Base-by-base conservation (phyloP, 35 echinoderm and acorn worm genomes). In the Apostichopus japonicus region DNA sequence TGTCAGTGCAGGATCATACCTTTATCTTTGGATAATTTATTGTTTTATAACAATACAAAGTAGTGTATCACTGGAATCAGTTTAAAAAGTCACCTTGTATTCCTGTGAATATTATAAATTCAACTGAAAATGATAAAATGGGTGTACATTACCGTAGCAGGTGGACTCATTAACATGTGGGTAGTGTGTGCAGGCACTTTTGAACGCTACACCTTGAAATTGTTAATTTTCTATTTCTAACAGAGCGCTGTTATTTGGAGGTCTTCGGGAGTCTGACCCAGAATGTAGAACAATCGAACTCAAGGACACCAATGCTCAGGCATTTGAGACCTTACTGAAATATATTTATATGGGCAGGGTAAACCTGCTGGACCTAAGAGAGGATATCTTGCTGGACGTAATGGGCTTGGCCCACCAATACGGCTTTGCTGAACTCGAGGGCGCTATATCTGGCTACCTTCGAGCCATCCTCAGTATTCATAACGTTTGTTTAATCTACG, bases 401-500 rank as follows among this genome's bases (percentile, higher is more conserved):
- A 84, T 99, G 23, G 97, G 97, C 25, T 79, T 99, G 75, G 97
- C 97, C 88, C 97, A 99, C 84, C 97, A 93, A 65, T 99, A 99
- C 72, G 97, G 97, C 56, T 98, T 99, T 77, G 86, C 71, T 15
- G 97, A 99, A 73, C 67, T 99, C n/a, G 97, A 99, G 80, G 84
- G 87, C 24, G 94, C 97, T 79, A 99, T 99, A 73, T 99, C 97
- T 83, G 95, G 95, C 57, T 99, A 99, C 78, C 87, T 99, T 24
- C 65, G 95, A 24, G 95, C 97, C 61, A 96, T 96, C n/a, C 91
- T 99, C 25, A 99, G 93, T 63, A 96, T 96, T 77, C 91, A 96
- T 59, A 99, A 99, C 53, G 95, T 99, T 21, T 99, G 97, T 92
- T 86, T 99, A 53, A 99, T 99, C 91, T 99, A 99, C 54, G 95